These are phyloP conservation scores for Yoshiicerus persimilis DNA, from an alignment of 1,140 invertebrate species.

Conservation along the genomic window DNA sequence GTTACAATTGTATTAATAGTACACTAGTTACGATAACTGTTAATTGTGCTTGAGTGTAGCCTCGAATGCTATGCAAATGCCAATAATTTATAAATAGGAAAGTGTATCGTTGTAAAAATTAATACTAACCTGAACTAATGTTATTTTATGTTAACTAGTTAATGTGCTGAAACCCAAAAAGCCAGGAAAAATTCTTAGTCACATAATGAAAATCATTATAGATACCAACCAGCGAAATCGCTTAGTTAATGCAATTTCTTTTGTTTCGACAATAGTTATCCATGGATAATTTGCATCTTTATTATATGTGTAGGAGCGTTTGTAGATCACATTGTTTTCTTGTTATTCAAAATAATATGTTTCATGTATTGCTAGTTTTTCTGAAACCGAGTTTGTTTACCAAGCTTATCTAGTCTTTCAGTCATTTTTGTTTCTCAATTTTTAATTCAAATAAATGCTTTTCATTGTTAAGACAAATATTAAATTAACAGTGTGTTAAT, in stretches of 20 bases:
- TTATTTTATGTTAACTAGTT: background rate
- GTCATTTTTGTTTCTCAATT: constrained; percentile 3
- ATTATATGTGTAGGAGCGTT: background rate
- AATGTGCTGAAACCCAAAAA: background rate
- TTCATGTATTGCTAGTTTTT: background rate
- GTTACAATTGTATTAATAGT: background rate
- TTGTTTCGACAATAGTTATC: background rate
- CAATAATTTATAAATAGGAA: background rate
- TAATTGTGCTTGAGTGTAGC: background rate
- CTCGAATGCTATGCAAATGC: background rate
- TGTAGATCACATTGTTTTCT: background rate
- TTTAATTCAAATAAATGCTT: background rate
- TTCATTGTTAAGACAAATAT: background rate
- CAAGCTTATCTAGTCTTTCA: constrained; percentile 12
- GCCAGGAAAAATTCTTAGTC: background rate
- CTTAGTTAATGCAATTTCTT: background rate
- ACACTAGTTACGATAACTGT: too few species aligned
- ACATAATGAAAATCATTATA: background rate
- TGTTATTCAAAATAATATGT: background rate
- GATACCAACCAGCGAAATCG: background rate
- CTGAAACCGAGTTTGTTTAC: constrained; percentile 12
- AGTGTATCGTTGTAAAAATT: background rate
- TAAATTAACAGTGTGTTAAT: background rate
- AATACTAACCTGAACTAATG: background rate
- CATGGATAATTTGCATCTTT: background rate